Evolutionary conservation across 2,113 vertebrate genomes (phyloP), one percentile per base, ranked within the genome.

Genomic region (Lota lota): DNA sequence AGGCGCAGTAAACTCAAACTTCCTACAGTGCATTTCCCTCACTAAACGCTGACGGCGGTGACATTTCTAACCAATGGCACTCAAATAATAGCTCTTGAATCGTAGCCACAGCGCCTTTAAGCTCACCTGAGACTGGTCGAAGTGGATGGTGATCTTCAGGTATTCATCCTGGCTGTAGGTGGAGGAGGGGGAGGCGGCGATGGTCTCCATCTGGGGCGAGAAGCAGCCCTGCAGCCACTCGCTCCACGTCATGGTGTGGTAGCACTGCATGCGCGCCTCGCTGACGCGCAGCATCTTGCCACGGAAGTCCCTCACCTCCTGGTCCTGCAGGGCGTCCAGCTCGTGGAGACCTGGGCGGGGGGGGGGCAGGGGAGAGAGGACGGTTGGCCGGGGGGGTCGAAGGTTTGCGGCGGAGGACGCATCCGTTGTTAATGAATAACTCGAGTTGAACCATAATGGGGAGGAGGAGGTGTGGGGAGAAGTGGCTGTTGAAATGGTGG

Each of bases 231-330:
- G 93, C 66, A 98, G 84, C 97, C 97, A 99, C 82, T 98, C 95
- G 22, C 87, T 88, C 91, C 92, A 96, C 0, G 94, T 94, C 74
- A 98, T 92, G 77, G 93, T 92, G 78, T 96, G 93, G 50, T 95
- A 90, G 0, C 86, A 92, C 36, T 94, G 94, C 86, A 97, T 94
- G 81, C 93, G 95, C 22, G 96, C 96, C 69, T 99, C 97, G 16
- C 94, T 97, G 74, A 95, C 88, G 28, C 90, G 93, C 22, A 94
- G 88, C 95, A 96, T 98, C 89, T 98, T 99, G 70, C 88, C 73
- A 73, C 97, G 93, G 83, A 99, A 99, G 84, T 99, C 97, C 58
- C 95, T 98, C 79, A 98, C 95, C 82, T 99, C 95, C 77, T 97
- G 94, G 87, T 98, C 95, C 67, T 95, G 91, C 22, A 99, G 92